Conservation (phyloP, 2,113 vertebrate genomes). For the Corydoras maculifer region DNA sequence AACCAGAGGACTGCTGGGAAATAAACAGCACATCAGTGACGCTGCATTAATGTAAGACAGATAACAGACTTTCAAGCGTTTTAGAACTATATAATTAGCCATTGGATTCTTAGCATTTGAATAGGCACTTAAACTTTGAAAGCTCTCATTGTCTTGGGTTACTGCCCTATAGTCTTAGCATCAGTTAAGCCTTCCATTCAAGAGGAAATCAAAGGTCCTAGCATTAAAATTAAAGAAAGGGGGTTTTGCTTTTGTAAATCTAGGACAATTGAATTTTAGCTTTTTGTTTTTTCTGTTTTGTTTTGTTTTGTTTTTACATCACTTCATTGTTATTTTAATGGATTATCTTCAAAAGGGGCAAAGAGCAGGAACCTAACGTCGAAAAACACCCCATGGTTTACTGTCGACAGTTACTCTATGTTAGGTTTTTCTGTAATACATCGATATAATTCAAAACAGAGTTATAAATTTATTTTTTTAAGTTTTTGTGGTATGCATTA, state of each 20-base stretch:
- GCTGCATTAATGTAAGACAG: constrained; percentile 65
- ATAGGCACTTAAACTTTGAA: constrained; percentile 69
- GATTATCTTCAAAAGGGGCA: constrained; percentile 45
- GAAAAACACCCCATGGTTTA: neutral
- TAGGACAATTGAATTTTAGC: constrained; percentile 44
- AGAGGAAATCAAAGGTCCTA: constrained; percentile 64
- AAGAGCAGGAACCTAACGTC: constrained; percentile 28
- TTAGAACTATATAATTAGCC: constrained; percentile 70
- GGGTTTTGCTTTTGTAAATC: constrained; percentile 47
- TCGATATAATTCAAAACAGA: too few species aligned
- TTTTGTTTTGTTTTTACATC: constrained; percentile 53
- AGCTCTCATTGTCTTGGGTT: constrained; percentile 73
- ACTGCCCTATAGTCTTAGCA: constrained; percentile 60
- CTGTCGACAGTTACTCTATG: too few species aligned
- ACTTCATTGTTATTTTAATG: constrained; percentile 51
- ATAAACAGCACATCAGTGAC: constrained; percentile 64
- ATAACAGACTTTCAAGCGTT: constrained; percentile 74
- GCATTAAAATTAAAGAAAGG: constrained; percentile 61
- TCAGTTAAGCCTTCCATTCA: constrained; percentile 64
- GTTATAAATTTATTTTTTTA: too few species aligned
- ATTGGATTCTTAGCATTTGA: constrained; percentile 71
- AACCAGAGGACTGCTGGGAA: constrained; percentile 58
- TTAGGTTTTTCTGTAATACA: too few species aligned
- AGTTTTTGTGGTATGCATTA: too few species aligned
- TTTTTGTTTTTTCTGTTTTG: constrained; percentile 43